Evolutionary conservation across 2,113 vertebrate species (phyloP).

Genomic region (Theropithecus gelada): DNA sequence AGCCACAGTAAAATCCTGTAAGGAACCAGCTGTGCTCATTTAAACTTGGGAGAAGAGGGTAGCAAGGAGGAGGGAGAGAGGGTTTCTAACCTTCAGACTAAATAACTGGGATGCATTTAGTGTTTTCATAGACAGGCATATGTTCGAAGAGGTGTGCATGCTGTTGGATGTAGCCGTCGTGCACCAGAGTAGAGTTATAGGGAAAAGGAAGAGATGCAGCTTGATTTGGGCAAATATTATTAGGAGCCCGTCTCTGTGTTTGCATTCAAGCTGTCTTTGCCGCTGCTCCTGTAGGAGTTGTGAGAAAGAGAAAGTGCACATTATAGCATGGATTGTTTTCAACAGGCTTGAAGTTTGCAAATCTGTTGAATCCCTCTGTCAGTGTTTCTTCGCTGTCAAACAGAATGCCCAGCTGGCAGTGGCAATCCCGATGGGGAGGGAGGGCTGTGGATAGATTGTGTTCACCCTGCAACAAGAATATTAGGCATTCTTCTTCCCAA

Average conservation of each 20-base stretch:
- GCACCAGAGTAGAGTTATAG: background rate
- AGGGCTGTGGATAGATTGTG: background rate
- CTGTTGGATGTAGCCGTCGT: background rate
- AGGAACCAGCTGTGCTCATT: slow-evolving; percentile 22
- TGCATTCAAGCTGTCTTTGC: slow-evolving; percentile 63
- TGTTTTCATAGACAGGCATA: background rate
- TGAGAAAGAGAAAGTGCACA: slow-evolving; percentile 60
- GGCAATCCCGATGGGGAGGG: background rate
- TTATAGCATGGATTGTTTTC: slow-evolving; percentile 57
- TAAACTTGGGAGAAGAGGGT: background rate
- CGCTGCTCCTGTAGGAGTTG: slow-evolving; percentile 5
- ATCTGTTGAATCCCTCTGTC: slow-evolving; percentile 61
- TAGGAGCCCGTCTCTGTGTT: slow-evolving; percentile 33
- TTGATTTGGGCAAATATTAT: slow-evolving; percentile 47
- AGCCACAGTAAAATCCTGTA: background rate
- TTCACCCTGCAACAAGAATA: background rate
- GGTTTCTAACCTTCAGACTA: background rate
- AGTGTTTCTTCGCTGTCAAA: slow-evolving; percentile 68
- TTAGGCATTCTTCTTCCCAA: slow-evolving; percentile 10
- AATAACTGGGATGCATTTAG: background rate
- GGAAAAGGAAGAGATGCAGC: background rate
- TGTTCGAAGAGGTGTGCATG: background rate
- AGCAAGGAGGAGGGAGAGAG: background rate
- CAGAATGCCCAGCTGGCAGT: slow-evolving; percentile 62
- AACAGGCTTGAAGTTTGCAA: slow-evolving; percentile 46